Percentiles rank a stretch among this genome's conserved stretches.
Evolutionary conservation across 2,113 vertebrate genomes (phyloP).

Genomic region (Seriola dumerili): DNA sequence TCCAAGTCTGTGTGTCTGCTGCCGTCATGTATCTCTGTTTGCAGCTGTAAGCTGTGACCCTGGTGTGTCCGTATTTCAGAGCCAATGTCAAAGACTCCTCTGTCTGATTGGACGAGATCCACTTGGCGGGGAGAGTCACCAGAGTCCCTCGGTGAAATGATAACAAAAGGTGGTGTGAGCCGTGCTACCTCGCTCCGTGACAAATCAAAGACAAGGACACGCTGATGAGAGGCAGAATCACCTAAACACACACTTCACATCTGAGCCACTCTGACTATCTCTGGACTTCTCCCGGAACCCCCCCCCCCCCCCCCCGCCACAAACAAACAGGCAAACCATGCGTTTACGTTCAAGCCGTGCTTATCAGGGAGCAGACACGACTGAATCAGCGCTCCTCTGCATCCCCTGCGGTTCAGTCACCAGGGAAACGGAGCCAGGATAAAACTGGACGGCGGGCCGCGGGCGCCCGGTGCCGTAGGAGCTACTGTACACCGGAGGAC

Average conservation of each 20-base stretch:
- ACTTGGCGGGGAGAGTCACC: slow-evolving; percentile 24
- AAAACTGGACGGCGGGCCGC: slow-evolving; percentile 49
- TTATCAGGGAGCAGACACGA: slow-evolving; percentile 66
- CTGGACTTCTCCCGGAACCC: slow-evolving; percentile 38
- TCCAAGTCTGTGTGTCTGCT: neutral
- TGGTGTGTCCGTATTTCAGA: slow-evolving; percentile 12
- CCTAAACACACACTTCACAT: slow-evolving; percentile 43
- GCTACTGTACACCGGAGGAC: slow-evolving; percentile 31
- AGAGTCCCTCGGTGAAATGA: slow-evolving; percentile 22
- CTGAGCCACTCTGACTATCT: slow-evolving; percentile 36
- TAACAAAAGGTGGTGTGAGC: slow-evolving; percentile 10
- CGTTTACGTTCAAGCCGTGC: slow-evolving; percentile 59
- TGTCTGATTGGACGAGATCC: slow-evolving; percentile 18
- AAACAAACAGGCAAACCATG: slow-evolving; percentile 43
- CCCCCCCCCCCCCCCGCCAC: neutral
- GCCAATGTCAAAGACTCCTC: slow-evolving; percentile 25
- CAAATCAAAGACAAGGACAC: slow-evolving; percentile 51
- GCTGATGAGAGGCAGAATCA: slow-evolving; percentile 26
- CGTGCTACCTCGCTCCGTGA: slow-evolving; percentile 1
- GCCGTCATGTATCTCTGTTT: slow-evolving; percentile 22
- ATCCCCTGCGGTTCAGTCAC: slow-evolving; percentile 52
- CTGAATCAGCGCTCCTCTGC: slow-evolving; percentile 19
- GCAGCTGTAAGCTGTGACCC: slow-evolving; percentile 10
- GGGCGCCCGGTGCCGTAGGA: neutral
- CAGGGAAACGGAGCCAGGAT: slow-evolving; percentile 60